Evolutionary conservation across 2,113 vertebrate genomes (phyloP).

Genomic region (Circaetus cinerascens): DNA sequence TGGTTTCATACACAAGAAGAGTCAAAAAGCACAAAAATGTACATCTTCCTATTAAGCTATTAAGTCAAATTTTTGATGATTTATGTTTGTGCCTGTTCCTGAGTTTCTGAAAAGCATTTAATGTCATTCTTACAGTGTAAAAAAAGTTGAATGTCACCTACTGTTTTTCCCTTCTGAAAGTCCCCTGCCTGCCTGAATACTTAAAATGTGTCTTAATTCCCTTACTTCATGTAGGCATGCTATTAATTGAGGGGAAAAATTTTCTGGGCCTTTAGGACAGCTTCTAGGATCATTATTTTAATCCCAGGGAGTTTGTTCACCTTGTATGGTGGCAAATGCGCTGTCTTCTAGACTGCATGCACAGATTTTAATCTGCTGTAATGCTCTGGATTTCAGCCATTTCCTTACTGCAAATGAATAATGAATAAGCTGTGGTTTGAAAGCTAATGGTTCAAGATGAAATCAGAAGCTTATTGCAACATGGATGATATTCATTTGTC

Average conservation of each 20-base stretch:
- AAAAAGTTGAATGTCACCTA: not conserved
- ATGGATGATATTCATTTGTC: slow-evolving; percentile 62
- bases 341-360: not conserved
- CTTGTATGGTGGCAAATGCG: not conserved
- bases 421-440: slow-evolving; percentile 71
- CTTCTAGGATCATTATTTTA: not conserved
- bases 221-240: not conserved
- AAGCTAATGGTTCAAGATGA: slow-evolving; percentile 75
- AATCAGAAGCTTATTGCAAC: slow-evolving; percentile 68
- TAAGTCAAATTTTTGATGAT: not conserved
- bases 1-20: not conserved
- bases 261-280: not conserved
- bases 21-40: not conserved
- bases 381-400: slow-evolving; percentile 51
- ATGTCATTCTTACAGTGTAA: not conserved
- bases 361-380: slow-evolving; percentile 26
- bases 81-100: not conserved
- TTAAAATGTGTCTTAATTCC: not conserved
- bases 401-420: slow-evolving; percentile 73
- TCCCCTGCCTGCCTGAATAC: not conserved
- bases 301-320: not conserved
- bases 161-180: not conserved
- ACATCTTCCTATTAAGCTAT: not conserved
- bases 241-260: not conserved
- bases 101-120: not conserved